Percentiles rank a stretch among this genome's conserved stretches.
These are phyloP conservation scores for Limnephilus marmoratus DNA, from an alignment of 2,888 invertebrate species.

Conservation along the genomic window DNA sequence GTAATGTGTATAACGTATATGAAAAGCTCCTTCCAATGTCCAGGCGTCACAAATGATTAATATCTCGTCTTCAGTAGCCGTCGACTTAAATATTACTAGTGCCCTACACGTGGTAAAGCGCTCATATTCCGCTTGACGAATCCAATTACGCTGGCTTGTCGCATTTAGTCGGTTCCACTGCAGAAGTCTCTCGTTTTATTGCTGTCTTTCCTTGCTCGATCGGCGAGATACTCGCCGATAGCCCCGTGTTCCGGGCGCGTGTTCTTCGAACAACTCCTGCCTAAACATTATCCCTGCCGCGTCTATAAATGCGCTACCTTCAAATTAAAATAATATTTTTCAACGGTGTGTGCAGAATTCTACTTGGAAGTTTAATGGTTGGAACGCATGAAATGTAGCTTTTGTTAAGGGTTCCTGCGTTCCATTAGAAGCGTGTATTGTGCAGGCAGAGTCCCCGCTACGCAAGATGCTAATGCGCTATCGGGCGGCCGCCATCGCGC, in stretches of 20 bases:
- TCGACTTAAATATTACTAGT: neutral
- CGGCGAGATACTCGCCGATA: neutral
- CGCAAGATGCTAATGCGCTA: conserved; percentile 16
- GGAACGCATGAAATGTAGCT: neutral
- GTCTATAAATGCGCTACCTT: neutral
- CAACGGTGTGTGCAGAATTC: neutral
- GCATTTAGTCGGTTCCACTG: neutral
- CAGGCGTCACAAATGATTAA: neutral
- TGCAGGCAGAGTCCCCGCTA: neutral
- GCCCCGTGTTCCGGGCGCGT: conserved; percentile 13
- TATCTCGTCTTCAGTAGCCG: neutral
- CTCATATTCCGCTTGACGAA: neutral
- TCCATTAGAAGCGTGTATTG: neutral
- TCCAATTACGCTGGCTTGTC: neutral
- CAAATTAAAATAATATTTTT: neutral
- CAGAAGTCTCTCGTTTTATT: neutral
- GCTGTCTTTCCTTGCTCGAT: neutral
- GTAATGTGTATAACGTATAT: neutral
- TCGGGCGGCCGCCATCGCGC: conserved; percentile 23
- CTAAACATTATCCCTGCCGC: neutral
- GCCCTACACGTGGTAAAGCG: neutral
- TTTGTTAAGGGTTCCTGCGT: neutral
- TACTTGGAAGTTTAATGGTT: neutral
- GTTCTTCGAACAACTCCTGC: neutral
- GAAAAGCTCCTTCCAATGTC: neutral